A percentile compares a stretch with the other conserved stretches of the same genome.
Conservation (phyloP, 2,888 invertebrate genomes). For the Drosophila demipolita region DNA sequence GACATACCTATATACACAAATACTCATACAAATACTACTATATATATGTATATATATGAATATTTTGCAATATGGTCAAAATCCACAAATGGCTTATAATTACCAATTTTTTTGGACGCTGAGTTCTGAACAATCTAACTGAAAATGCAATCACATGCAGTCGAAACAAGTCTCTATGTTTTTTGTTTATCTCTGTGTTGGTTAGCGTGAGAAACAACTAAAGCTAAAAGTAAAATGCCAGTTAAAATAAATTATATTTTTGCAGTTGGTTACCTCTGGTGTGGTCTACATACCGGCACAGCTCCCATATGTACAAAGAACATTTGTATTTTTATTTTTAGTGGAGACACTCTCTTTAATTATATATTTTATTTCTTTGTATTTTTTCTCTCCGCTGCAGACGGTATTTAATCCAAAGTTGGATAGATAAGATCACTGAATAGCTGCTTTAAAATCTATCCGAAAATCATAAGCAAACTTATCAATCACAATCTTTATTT, state of each 20-base stretch:
- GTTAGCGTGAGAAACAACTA: constrained; percentile 18
- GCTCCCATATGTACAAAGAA: constrained; percentile 9
- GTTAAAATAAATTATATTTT: constrained; percentile 74
- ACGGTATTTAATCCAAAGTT: neutral
- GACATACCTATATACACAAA: constrained; percentile 22
- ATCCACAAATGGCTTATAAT: constrained; percentile 72
- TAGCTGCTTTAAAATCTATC: neutral
- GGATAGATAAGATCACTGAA: neutral
- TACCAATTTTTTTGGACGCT: constrained; percentile 24
- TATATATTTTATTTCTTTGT: neutral
- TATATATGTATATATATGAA: constrained; percentile 23
- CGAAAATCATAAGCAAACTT: neutral
- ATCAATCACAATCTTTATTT: neutral
- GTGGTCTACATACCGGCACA: constrained; percentile 3
- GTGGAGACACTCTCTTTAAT: neutral
- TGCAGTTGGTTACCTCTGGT: constrained; percentile 52
- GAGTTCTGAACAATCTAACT: constrained; percentile 48
- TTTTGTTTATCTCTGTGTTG: constrained; percentile 38
- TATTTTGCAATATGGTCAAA: constrained; percentile 76
- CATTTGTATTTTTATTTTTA: constrained; percentile 14
- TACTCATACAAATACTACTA: too few species aligned
- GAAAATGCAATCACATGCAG: constrained; percentile 66
- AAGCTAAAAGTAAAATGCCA: constrained; percentile 60
- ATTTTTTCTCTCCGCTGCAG: too few species aligned
- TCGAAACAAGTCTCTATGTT: constrained; percentile 36